A percentile compares a stretch with the other conserved stretches of the same genome.
These are phyloP conservation scores for Cepaea hortensis DNA, from an alignment of 2,888 invertebrate species.

Conservation along the genomic window DNA sequence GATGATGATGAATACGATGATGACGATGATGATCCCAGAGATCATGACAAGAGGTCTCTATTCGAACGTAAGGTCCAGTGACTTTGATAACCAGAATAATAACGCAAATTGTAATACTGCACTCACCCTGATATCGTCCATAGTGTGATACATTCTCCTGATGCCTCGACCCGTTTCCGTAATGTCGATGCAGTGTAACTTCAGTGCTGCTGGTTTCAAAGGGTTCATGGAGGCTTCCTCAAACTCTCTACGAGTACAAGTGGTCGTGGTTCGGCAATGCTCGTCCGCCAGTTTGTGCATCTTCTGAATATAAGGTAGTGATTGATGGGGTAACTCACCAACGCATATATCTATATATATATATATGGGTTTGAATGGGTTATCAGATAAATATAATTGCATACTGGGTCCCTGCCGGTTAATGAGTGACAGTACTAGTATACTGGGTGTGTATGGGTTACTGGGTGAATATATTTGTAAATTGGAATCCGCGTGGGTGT, in stretches of 20 bases:
- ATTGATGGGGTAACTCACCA: not conserved
- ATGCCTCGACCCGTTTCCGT: constrained; percentile 1
- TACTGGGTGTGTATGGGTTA: no score
- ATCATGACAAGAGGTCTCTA: not conserved
- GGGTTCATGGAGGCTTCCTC: not conserved
- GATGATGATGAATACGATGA: no score
- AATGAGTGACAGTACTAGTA: no score
- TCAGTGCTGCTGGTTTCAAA: not conserved
- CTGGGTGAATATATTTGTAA: no score
- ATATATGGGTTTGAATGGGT: not conserved
- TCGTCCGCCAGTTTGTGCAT: constrained; percentile 73
- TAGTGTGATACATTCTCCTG: not conserved
- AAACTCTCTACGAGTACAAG: constrained; percentile 68
- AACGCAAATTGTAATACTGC: not conserved
- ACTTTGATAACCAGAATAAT: not conserved
- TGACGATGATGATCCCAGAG: not conserved
- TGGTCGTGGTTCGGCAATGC: constrained; percentile 72
- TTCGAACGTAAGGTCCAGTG: not conserved
- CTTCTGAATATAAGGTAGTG: constrained; percentile 50
- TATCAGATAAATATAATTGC: not conserved
- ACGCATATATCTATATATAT: not conserved
- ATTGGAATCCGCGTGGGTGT: no score
- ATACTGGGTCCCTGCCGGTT: not conserved
- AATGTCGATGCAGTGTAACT: constrained; percentile 15
- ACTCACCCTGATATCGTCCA: constrained; percentile 10